Evolutionary conservation across 2,113 vertebrate species (phyloP), one percentile per base, ranked within the genome.

Genomic region (Speoplatyrhinus poulsoni): DNA sequence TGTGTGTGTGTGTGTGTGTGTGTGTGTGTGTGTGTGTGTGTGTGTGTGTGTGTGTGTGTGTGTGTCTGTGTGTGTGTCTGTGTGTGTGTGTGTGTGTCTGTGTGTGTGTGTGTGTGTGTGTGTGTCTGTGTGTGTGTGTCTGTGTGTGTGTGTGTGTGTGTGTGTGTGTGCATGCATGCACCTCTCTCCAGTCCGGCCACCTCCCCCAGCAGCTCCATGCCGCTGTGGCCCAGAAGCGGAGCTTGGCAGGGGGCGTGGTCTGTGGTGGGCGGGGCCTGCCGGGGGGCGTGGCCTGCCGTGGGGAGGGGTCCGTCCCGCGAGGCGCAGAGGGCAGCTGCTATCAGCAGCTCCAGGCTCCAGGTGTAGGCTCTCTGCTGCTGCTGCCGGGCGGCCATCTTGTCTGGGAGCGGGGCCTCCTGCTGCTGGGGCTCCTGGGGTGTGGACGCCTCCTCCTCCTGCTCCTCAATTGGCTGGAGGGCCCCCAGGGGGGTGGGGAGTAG

Each of bases 201-300:
- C 71, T 98, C 97, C 0, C 96, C 96, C 80, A 99, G 93, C 77
- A 99, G 94, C 73, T 95, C 94, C 56, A 99, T 96, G 3, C 97
- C 96, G 0, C 90, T 93, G 87, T 93, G 93, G 67, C 91, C 83
- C 75, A 89, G 59, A 5, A 78, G 53, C 10, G 3, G 12, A 8
- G 7, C 6, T 10, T 11, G 56, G 72, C 81, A 76, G 0, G 60
- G 75, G 46, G 75, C n/a, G 66, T 26, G 26, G 26, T 3, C 26
- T 26, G 6, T 81, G 16, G 56, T 4, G 69, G 15, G 69, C 41
- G 11, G 15, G 19, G 2, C 26, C 26, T 26, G 26, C 2, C 0
- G 26, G 55, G 57, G 17, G 41, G 62, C 32, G 4, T 53, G 65
- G 10, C 80, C 80, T 36, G 63, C 32, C 15, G 73, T 72, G 72